These are phyloP conservation scores for Elymnias hypermnestra DNA, from an alignment of 1,140 invertebrate genomes.

Conservation along the genomic window DNA sequence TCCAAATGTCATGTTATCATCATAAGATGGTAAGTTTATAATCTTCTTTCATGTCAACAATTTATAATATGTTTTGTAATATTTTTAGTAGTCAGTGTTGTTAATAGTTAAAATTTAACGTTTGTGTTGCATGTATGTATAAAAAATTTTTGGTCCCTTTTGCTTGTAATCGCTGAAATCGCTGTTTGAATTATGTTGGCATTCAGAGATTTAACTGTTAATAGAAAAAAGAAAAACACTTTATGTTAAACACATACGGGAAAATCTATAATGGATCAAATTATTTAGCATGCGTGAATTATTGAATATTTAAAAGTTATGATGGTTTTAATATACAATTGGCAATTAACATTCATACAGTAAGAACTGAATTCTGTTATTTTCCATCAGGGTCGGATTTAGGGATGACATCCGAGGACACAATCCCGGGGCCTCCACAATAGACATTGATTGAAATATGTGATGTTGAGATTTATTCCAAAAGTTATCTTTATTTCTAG, in stretches of 20 bases:
- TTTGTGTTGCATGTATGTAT: conserved; percentile 33
- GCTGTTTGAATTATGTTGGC: conserved; percentile 31
- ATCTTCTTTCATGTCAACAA: conserved; percentile 37
- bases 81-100: conserved; percentile 50
- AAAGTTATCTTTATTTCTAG: too few relatives aligned
- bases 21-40: conserved; percentile 39
- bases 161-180: conserved; percentile 68
- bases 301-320: conserved; percentile 4
- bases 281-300: conserved; percentile 42
- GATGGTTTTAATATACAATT: too few relatives aligned
- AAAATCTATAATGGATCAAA: conserved; percentile 38
- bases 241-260: conserved; percentile 53
- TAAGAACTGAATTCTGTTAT: too few relatives aligned
- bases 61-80: conserved; percentile 34
- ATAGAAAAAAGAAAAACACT: conserved; percentile 34
- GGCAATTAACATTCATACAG: too few relatives aligned
- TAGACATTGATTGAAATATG: too few relatives aligned
- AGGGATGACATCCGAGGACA: too few relatives aligned
- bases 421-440: too few relatives aligned
- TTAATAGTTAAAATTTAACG: conserved; percentile 56
- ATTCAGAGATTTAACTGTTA: conserved; percentile 52
- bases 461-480: too few relatives aligned
- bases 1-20: conserved; percentile 35
- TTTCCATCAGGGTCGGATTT: too few relatives aligned
- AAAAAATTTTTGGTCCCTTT: conserved; percentile 70